phyloP scores from a whole-genome alignment of 2,113 vertebrate genomes.

The Parotia lawesii region DNA sequence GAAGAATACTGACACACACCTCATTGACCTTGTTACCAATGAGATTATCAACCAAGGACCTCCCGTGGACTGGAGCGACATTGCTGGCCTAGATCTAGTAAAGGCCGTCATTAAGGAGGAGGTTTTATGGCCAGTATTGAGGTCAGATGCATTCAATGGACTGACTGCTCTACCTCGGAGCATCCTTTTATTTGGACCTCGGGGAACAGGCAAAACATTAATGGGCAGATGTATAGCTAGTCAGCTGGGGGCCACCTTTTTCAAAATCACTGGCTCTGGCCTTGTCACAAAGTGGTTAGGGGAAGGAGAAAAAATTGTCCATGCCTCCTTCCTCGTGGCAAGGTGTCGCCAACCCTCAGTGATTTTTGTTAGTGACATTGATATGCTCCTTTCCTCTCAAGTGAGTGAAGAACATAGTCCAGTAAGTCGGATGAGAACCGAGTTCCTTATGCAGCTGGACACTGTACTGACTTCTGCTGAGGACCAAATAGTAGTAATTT shows the following conservation, averaged over 20 bases:
- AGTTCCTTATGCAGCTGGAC: slow-evolving; percentile 97
- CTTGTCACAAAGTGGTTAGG: slow-evolving; percentile 94
- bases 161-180: slow-evolving; percentile 92
- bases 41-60: slow-evolving; percentile 95
- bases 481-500: slow-evolving; percentile 96
- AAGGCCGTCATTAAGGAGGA: slow-evolving; percentile 97
- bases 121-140: slow-evolving; percentile 96
- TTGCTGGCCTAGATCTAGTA: slow-evolving; percentile 93
- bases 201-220: slow-evolving; percentile 94
- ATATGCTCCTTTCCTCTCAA: slow-evolving; percentile 90
- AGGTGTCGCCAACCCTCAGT: slow-evolving; percentile 95
- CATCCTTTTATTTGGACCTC: slow-evolving; percentile 97
- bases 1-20: slow-evolving; percentile 92
- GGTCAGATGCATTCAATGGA: slow-evolving; percentile 95
- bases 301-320: slow-evolving; percentile 94
- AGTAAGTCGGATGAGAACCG: slow-evolving; percentile 89
- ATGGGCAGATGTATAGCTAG: slow-evolving; percentile 94
- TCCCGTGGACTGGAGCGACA: slow-evolving; percentile 95
- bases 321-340: slow-evolving; percentile 93
- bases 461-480: slow-evolving; percentile 90
- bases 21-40: slow-evolving; percentile 95
- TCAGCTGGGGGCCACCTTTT: slow-evolving; percentile 94
- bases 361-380: slow-evolving; percentile 96
- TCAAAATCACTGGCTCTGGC: slow-evolving; percentile 87
- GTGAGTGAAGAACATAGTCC: slow-evolving; percentile 91